Evolutionary conservation across 2,113 vertebrate genomes (phyloP), one percentile per base, ranked within the genome.

Genomic region (Paramormyrops kingsleyae): DNA sequence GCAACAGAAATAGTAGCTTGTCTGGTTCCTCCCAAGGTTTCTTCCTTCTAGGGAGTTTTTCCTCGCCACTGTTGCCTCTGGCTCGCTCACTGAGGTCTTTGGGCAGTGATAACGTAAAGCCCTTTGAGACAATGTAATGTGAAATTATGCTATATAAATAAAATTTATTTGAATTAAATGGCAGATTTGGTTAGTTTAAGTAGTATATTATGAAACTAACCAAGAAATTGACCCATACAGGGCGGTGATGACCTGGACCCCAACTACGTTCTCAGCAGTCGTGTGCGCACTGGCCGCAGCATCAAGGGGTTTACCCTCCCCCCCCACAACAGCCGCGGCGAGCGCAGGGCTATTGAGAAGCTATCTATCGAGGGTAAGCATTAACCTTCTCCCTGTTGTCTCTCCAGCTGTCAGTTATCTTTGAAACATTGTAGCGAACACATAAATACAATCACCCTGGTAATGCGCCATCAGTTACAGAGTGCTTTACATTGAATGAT

Each of bases 261-360:
- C 93, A 95, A 97, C 96, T 99, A 99, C 0, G 98, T 99, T 66
- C 91, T 97, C 93, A 98, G 97, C 94, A 97, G 96, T 95, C 97
- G 98, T 0, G 97, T 99, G 2, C 96, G 98, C 93, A 99, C 98
- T 0, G 98, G 98, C 39, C 97, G 98, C 89, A 98, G 97, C 94
- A 97, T 99, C 96, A 99, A 98, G 95, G 98, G 97, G 42, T 97
- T 96, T 93, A 96, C 97, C n/a, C 95, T 99, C 94, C 98, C 98
- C 35, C 97, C 98, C 1, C 97, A 98, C 96, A 97, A 97, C 95
- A 98, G 97, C 96, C 97, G 98, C 0, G 98, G 97, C 0, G 98
- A 99, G 96, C 97, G 97, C 90, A 97, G 98, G 89, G 93, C 89
- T 0, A 95, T 98, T 9, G 95, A 98, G 95, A 97, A 97, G 4